A percentile compares a stretch with the other conserved stretches of the same genome.
These are phyloP conservation scores for Hyppa rectilinea DNA, from an alignment of 2,888 invertebrate genomes.

Conservation along the genomic window DNA sequence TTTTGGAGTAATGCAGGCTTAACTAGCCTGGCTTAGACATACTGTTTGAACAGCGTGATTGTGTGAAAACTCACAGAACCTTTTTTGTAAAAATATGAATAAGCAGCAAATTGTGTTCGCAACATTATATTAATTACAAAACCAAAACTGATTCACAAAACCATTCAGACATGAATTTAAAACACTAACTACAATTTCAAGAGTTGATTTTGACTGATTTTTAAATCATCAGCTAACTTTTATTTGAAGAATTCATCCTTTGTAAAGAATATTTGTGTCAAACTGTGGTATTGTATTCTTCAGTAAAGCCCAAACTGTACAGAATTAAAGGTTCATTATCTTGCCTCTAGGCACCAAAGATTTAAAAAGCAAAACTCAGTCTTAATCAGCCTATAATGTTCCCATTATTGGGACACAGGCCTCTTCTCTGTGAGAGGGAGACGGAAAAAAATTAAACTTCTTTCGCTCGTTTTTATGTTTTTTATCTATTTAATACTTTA, in stretches of 20 bases:
- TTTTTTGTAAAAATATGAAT: background rate
- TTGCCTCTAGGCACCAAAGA: too few species aligned
- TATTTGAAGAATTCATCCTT: background rate
- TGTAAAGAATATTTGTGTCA: background rate
- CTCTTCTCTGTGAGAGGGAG: too few species aligned
- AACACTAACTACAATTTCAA: background rate
- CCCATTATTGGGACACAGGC: too few species aligned
- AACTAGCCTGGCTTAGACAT: conserved; percentile 12
- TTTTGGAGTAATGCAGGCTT: background rate
- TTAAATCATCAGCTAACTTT: background rate
- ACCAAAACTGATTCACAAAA: background rate
- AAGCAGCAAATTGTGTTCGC: background rate
- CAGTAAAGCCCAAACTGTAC: background rate
- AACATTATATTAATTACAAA: background rate
- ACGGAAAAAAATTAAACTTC: too few species aligned
- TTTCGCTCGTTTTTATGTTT: too few species aligned
- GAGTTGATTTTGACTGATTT: too few species aligned
- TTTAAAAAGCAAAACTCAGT: too few species aligned
- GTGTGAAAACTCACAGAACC: background rate
- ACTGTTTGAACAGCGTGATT: conserved; percentile 6
- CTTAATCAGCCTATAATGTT: too few species aligned
- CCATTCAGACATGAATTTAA: background rate
- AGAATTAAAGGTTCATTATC: background rate
- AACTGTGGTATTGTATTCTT: background rate
- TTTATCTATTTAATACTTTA: too few species aligned